Base-by-base conservation (phyloP, 2,888 invertebrate species). In the Gymnocheta viridis region DNA sequence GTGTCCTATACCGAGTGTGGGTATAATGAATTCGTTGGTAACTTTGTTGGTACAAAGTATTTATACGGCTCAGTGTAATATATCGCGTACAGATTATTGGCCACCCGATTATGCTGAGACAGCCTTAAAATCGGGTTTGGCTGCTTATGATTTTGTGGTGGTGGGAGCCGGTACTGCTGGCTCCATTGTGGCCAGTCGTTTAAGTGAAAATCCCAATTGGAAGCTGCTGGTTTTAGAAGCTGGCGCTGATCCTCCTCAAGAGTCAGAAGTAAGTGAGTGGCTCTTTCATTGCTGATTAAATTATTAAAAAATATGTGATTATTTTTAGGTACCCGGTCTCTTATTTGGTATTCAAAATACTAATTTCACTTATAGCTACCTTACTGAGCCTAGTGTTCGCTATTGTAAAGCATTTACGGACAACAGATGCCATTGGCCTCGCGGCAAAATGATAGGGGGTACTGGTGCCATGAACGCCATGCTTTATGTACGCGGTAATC, bases 371-470 rank as follows among this genome's bases (percentile, higher is more conserved):
- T 89, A 88, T 87, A 83, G 86, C 27, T 88, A 88, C 76, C 85
- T 74, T 27, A 86, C 86, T 0, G 87, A 88, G 47, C 58, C 86
- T 0, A 87, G 87, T 80, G 85, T 78, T 0, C 87, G 84, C 74
- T 85, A 87, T 10, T 88, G 88, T 69, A 67, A 80, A 10, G 88
- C 84, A 9, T 82, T 85, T 35, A 74, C 78, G 9, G 76, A 87
- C 38, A 22, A 84, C 2, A 91, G 85, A 5, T 93, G 94, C 87
- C 89, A 87, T 54, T 94, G 93, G 93, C 92, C 93, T 0, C 91
- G 93, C 60, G 94, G 94, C 0, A 94, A 94, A 89, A 92, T 93
- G 0, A 90, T 96, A 2, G 96, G 95, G 0, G 96, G 95, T 0
- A 92, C 93, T n/a, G 94, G 94, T 58, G 91, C 92, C 0, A 92